Evolutionary conservation across 2,888 invertebrate genomes (phyloP).

Genomic region (Ophonus ardosiacus): DNA sequence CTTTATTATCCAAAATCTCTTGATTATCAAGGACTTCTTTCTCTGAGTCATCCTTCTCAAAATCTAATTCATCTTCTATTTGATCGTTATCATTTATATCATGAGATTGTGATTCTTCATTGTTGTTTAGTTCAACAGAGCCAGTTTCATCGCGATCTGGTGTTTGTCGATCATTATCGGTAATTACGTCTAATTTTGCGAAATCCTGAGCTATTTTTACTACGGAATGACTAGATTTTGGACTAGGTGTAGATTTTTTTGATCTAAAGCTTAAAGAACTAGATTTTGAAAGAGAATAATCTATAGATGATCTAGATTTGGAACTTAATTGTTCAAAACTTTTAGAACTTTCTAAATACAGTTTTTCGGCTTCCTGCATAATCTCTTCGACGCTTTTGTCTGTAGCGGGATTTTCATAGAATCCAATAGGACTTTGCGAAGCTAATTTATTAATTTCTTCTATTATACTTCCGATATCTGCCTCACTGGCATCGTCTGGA

Average conservation of each 20-base stretch:
- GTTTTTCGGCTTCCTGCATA: slow-evolving; percentile 79
- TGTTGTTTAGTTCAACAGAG: slow-evolving; percentile 34
- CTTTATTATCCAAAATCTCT: slow-evolving; percentile 9
- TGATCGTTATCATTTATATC: slow-evolving; percentile 37
- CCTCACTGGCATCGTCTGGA: slow-evolving; percentile 74
- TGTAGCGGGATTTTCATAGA: slow-evolving; percentile 74
- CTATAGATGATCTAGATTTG: slow-evolving; percentile 72
- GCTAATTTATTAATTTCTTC: slow-evolving; percentile 81
- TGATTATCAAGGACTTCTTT: slow-evolving; percentile 33
- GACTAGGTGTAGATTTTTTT: slow-evolving; percentile 60
- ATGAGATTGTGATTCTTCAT: slow-evolving; percentile 22
- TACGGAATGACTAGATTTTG: slow-evolving; percentile 47
- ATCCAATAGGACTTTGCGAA: slow-evolving; percentile 74
- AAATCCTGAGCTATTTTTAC: slow-evolving; percentile 45
- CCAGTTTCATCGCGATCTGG: slow-evolving; percentile 26
- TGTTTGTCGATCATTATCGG: slow-evolving; percentile 37
- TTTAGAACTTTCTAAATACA: slow-evolving; percentile 76
- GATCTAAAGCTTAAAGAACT: slow-evolving; percentile 62
- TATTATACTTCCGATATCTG: slow-evolving; percentile 83
- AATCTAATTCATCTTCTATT: slow-evolving; percentile 45
- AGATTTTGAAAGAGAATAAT: slow-evolving; percentile 58
- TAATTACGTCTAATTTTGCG: slow-evolving; percentile 53
- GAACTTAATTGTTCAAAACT: slow-evolving; percentile 75
- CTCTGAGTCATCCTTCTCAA: slow-evolving; percentile 33
- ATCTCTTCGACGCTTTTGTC: slow-evolving; percentile 80